phyloP scores from a whole-genome alignment of 92 coral and sea anemone species.

The Palythoa grandis region DNA sequence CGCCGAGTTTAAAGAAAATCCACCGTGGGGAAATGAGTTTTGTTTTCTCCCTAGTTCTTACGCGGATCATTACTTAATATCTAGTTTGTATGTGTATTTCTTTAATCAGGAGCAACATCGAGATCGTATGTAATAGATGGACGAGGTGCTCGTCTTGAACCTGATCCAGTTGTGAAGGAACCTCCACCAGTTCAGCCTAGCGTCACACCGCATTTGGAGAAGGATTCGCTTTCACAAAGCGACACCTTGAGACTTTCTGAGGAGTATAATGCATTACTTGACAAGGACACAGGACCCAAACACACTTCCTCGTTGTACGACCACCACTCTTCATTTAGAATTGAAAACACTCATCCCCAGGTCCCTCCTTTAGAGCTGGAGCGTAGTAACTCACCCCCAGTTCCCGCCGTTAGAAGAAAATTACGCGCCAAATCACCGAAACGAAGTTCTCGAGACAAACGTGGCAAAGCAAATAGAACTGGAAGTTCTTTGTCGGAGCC shows the following conservation, averaged over 20 bases:
- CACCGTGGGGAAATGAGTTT: no score
- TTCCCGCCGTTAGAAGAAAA: constrained; percentile 57
- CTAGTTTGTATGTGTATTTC: no score
- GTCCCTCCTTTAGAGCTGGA: constrained; percentile 66
- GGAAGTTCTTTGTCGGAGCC: constrained; percentile 68
- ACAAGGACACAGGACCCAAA: constrained; percentile 22
- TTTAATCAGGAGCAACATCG: constrained; percentile 26
- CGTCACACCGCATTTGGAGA: constrained; percentile 4
- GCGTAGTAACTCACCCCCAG: constrained; percentile 71
- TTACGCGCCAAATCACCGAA: constrained; percentile 42
- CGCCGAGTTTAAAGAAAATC: no score
- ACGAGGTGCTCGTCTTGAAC: constrained; percentile 29
- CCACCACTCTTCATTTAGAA: constrained; percentile 38
- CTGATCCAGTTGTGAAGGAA: not conserved
- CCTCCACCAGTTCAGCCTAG: not conserved
- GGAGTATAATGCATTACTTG: constrained; percentile 20
- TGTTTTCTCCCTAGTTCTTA: no score
- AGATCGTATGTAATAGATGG: constrained; percentile 38
- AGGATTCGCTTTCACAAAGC: not conserved
- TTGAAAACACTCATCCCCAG: constrained; percentile 26
- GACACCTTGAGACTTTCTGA: constrained; percentile 2
- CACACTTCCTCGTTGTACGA: constrained; percentile 43
- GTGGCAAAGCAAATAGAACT: constrained; percentile 47
- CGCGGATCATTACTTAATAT: no score
- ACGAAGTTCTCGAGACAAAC: constrained; percentile 43